Evolutionary conservation across 2,797 vertebrate genomes (phyloP).

Genomic region (Sylvilagus floridanus): DNA sequence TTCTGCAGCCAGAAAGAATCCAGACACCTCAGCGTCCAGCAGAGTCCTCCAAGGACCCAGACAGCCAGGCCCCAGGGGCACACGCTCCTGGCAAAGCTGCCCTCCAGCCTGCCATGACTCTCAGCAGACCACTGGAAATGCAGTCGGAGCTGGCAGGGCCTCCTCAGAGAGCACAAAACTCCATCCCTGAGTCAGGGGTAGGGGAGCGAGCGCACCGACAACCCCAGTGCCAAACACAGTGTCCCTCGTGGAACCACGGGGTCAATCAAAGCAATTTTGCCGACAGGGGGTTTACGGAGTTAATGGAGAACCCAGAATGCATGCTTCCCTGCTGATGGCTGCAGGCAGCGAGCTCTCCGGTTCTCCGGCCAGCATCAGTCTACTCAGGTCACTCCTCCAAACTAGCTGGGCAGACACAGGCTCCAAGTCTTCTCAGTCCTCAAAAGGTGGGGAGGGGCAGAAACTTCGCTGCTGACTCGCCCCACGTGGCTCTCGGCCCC

Average conservation of each 20-base stretch:
- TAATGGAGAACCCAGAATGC: background rate
- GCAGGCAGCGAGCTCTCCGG: too few species aligned
- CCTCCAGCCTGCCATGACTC: background rate
- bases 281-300: background rate
- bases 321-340: background rate
- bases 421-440: background rate
- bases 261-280: background rate
- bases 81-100: background rate
- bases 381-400: background rate
- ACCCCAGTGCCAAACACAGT: background rate
- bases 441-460: background rate
- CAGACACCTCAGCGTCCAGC: background rate
- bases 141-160: background rate
- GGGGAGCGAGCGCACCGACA: background rate
- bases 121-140: too few species aligned
- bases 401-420: accelerated
- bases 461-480: background rate
- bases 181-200: background rate
- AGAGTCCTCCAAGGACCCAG: background rate
- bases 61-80: background rate
- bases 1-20: background rate
- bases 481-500: background rate
- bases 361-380: background rate
- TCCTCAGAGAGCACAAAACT: background rate
- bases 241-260: background rate